Percentiles rank a stretch among this genome's conserved stretches.
Evolutionary conservation across 2,888 invertebrate species (phyloP).

Genomic region (Laspeyria flexula): DNA sequence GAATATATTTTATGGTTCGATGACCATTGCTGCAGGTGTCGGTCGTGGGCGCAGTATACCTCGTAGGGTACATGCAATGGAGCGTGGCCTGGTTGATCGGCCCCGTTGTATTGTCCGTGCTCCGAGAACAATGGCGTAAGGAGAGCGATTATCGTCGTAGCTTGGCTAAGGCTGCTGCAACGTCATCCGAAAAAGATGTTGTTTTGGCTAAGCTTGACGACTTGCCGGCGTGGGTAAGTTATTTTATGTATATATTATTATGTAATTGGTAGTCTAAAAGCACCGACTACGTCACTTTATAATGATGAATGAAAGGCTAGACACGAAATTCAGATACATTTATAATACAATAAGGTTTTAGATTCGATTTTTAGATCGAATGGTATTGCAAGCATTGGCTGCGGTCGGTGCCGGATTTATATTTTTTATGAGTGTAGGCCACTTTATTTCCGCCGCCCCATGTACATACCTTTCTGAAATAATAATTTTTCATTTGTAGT

Average conservation of each 20-base stretch:
- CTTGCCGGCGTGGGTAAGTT: slow-evolving; percentile 95
- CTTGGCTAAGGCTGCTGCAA: slow-evolving; percentile 91
- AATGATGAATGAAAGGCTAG: too few species aligned
- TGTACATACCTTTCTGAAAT: too few species aligned
- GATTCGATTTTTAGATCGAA: too few species aligned
- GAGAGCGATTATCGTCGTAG: slow-evolving; percentile 90
- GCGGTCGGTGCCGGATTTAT: too few species aligned
- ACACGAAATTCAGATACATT: too few species aligned
- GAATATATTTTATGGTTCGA: slow-evolving; percentile 15
- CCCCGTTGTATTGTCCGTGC: slow-evolving; percentile 92
- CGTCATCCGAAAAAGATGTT: slow-evolving; percentile 94
- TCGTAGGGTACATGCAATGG: slow-evolving; percentile 94
- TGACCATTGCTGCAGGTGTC: slow-evolving; percentile 80
- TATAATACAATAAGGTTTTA: too few species aligned
- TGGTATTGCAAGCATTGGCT: too few species aligned
- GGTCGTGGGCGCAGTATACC: slow-evolving; percentile 91
- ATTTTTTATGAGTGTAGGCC: too few species aligned
- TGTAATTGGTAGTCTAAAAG: too few species aligned
- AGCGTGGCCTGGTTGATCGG: slow-evolving; percentile 95
- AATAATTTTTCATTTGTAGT: too few species aligned
- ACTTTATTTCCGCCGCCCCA: too few species aligned
- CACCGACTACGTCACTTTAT: too few species aligned
- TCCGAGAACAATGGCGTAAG: slow-evolving; percentile 92
- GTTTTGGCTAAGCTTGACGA: slow-evolving; percentile 95
- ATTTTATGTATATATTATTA: background rate